A percentile compares a stretch with the other conserved stretches of the same genome.
Conservation (phyloP, 2,113 vertebrate genomes). For the Pelobates fuscus region DNA sequence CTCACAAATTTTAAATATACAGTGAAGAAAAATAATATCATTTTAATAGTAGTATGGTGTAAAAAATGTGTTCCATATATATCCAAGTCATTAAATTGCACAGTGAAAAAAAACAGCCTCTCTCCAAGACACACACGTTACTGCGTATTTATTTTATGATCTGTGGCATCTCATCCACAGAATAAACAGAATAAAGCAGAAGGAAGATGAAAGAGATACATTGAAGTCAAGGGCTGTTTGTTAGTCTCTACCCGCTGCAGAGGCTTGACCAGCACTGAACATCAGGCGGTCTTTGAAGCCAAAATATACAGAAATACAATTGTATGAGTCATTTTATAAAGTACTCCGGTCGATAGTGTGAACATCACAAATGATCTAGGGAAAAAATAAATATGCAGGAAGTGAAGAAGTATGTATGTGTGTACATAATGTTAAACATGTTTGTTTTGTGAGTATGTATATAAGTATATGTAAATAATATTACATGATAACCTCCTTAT, state of each 20-base stretch:
- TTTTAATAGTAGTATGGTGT: not conserved
- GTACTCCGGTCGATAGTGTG: constrained; percentile 42
- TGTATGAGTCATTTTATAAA: constrained; percentile 49
- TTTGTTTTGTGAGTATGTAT: not conserved
- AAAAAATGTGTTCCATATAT: constrained; percentile 12
- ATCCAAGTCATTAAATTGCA: constrained; percentile 40
- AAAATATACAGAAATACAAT: constrained; percentile 49
- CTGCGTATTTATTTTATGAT: constrained; percentile 50
- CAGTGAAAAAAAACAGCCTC: constrained; percentile 4
- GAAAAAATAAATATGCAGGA: constrained; percentile 33
- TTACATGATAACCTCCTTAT: too few species aligned
- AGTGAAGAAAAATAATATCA: constrained; percentile 19
- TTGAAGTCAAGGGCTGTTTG: constrained; percentile 49
- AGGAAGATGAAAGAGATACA: constrained; percentile 48
- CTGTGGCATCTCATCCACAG: constrained; percentile 45
- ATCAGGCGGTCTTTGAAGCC: constrained; percentile 49
- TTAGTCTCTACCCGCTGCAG: constrained; percentile 43
- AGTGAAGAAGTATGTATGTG: constrained; percentile 5
- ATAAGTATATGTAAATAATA: not conserved
- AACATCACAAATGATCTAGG: constrained; percentile 35
- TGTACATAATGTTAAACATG: not conserved
- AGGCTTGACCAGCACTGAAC: constrained; percentile 42
- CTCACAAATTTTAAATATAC: not conserved
- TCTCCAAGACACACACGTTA: constrained; percentile 30
- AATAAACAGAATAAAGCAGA: constrained; percentile 52